Evolutionary conservation across 2,113 vertebrate genomes (phyloP).

Genomic region (Nyctereutes procyonoides): DNA sequence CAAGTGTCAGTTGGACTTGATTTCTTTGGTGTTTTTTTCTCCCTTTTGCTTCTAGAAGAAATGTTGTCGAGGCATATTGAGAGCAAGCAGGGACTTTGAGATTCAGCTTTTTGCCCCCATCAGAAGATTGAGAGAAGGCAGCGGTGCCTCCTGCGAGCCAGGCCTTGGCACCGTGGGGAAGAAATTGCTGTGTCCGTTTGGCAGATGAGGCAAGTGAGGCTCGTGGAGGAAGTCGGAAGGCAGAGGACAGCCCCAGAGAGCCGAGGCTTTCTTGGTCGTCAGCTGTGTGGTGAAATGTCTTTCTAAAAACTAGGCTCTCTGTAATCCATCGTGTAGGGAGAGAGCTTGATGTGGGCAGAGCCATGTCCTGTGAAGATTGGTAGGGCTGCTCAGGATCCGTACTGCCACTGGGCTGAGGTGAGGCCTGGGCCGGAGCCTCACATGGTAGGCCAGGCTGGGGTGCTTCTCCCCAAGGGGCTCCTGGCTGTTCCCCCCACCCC

Average conservation of each 20-base stretch:
- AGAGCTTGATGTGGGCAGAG: neutral
- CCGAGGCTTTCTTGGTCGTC: neutral
- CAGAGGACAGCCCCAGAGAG: neutral
- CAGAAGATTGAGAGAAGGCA: neutral
- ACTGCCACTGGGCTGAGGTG: fast-evolving
- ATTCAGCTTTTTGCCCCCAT: neutral
- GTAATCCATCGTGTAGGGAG: fast-evolving
- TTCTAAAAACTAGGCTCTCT: neutral
- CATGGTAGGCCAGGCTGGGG: neutral
- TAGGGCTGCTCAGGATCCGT: neutral
- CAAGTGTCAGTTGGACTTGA: neutral
- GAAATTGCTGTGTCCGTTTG: neutral
- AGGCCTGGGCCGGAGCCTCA: neutral
- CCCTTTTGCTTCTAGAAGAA: neutral
- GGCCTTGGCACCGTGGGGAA: neutral
- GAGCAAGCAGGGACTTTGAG: neutral
- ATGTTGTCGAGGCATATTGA: neutral
- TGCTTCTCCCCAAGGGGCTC: no score
- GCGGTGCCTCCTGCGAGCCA: fast-evolving
- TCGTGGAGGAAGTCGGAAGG: no score
- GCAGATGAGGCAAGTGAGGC: slow-evolving; percentile 23
- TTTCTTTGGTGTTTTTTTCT: neutral
- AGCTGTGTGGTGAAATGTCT: neutral
- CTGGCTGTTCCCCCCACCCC: neutral
- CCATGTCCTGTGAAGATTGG: fast-evolving